Evolutionary conservation across 92 coral and sea anemone species (phyloP), one percentile per base, ranked within the genome.

Genomic region (Umimayanthus chanpuru): DNA sequence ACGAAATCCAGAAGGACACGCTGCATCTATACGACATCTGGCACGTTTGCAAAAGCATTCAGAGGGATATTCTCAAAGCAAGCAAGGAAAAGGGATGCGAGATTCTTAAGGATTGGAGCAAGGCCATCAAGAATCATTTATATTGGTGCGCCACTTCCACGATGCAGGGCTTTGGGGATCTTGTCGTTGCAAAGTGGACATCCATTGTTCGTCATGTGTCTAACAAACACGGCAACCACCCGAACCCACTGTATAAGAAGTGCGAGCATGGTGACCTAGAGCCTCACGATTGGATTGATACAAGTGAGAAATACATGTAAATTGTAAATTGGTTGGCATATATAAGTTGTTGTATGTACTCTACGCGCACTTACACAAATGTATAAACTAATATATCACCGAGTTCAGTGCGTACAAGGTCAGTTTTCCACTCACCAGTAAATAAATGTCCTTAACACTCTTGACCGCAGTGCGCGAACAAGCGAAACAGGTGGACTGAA

Each of bases 131-230:
- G 29, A 75, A 86, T 36, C 73, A 86, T 49, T 50, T 86, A 25
- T 86, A 73, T n/a, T 86, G 89, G 84, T 10, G 83, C 49, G 89
- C 89, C 16, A 75, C 80, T 14, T 85, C 88, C 9, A 85, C 88
- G 44, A 85, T 70, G 65, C 32, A 53, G 86, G 86, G 86, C 18
- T 65, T 61, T 64, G 77, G 81, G 55, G 81, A 29, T 0, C 71
- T 83, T 6, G 30, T 83, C 15, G 87, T 83, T 23, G 87, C 80
- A 3, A 83, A 83, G 76, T 67, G 86, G 77, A 85, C 38, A 44
- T 85, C 88, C 0, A 76, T 86, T n/a, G 47, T 50, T 50, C 55
- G 85, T 56, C 89, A 86, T 77, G 74, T 86, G 16, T 18, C 85
- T 41, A 86, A 86, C 84, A 86, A 76, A 30, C 76, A 86, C 73